Base-by-base conservation (phyloP, 1,140 invertebrate genomes). In the Panagrolaimus sp. region DNA sequence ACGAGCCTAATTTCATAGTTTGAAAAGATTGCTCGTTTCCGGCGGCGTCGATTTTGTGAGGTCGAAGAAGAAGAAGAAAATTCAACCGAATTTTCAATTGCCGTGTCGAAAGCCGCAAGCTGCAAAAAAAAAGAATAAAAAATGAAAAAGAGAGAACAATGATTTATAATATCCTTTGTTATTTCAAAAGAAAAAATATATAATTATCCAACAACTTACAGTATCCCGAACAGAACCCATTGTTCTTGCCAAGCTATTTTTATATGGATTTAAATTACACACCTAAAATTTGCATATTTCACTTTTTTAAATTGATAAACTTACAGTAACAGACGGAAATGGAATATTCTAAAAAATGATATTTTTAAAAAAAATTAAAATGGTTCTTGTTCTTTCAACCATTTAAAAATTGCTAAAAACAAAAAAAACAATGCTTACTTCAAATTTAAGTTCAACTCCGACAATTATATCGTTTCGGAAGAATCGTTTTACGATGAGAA, bases 381-480 rank as follows among this genome's bases (percentile, higher is more conserved):
- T n/a, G n/a, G n/a, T n/a, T n/a, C n/a, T n/a, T n/a, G n/a, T n/a
- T n/a, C n/a, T n/a, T n/a, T n/a, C n/a, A n/a, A n/a, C n/a, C n/a
- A n/a, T n/a, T n/a, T n/a, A n/a, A n/a, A n/a, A n/a, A n/a, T n/a
- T n/a, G n/a, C n/a, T 38, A 7, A 4, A 38, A 38, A 2, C 32
- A 38, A 38, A 38, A 38, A 38, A 38, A n/a, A n/a, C n/a, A n/a
- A n/a, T n/a, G 32, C 32, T 4, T 38, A 38, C 32, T 7, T 38
- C 75, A 63, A 76, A 76, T 46, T 78, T 76, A 10, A 76, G 32
- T 48, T 76, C 75, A 14, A 76, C 75, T 9, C 75, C 76, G 17
- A 76, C 75, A 63, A 76, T 76, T 17, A 75, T 76, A 62, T 76
- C 75, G 26, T 76, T 76, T 6, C 75, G 73, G 15, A 62, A 44